Evolutionary conservation across 2,888 invertebrate genomes (phyloP).

Genomic region (Parnassius apollo): DNA sequence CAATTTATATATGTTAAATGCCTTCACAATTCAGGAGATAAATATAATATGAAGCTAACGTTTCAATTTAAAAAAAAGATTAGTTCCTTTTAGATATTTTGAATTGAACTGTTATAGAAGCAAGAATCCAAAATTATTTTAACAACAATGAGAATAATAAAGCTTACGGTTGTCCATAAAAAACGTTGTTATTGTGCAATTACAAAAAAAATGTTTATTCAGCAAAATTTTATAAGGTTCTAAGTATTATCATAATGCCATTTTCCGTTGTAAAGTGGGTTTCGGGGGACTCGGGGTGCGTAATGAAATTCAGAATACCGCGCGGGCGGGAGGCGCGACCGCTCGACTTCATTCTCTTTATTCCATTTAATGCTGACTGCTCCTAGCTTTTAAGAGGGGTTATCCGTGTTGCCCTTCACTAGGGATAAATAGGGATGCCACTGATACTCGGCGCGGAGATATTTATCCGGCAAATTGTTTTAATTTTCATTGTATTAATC

Average conservation of each 20-base stretch:
- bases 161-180: constrained; percentile 41
- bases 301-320: constrained; percentile 79
- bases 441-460: constrained; percentile 77
- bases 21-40: too few species aligned
- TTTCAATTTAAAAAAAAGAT: too few species aligned
- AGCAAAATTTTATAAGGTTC: constrained; percentile 74
- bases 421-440: constrained; percentile 77
- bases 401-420: constrained; percentile 78
- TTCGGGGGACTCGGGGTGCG: constrained; percentile 64
- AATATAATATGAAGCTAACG: too few species aligned
- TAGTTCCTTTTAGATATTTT: too few species aligned
- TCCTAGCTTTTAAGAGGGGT: constrained; percentile 81
- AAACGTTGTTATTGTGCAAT: constrained; percentile 64
- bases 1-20: too few species aligned
- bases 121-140: constrained; percentile 20
- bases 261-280: constrained; percentile 79
- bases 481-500: constrained; percentile 81
- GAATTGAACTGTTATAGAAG: background rate
- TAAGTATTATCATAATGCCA: constrained; percentile 78
- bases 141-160: constrained; percentile 39
- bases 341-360: constrained; percentile 79
- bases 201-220: constrained; percentile 74
- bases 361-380: constrained; percentile 81
- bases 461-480: constrained; percentile 82
- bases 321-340: constrained; percentile 54